Conservation (phyloP, 2,113 vertebrate species). For the Trematomus loennbergii region DNA sequence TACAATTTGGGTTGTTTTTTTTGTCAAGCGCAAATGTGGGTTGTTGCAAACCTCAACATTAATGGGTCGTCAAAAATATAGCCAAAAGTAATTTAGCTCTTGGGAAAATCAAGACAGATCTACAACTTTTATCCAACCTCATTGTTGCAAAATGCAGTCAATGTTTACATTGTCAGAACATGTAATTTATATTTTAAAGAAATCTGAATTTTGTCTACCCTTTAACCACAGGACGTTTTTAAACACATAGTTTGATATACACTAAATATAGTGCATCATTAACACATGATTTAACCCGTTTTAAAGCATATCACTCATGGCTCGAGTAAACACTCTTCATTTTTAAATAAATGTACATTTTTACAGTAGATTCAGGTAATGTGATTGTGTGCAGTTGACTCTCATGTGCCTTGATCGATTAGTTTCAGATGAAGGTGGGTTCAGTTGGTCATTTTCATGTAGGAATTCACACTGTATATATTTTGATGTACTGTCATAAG, state of each 20-base stretch:
- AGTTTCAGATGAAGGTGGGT: slow-evolving; percentile 25
- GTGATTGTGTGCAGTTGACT: slow-evolving; percentile 34
- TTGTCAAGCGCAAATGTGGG: slow-evolving; percentile 14
- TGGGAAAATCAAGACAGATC: neutral
- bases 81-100: slow-evolving; percentile 25
- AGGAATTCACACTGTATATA: slow-evolving; percentile 30
- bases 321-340: neutral
- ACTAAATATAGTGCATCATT: neutral
- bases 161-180: slow-evolving; percentile 1
- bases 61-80: slow-evolving; percentile 5
- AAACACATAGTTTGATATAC: neutral
- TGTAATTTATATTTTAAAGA: slow-evolving; percentile 1
- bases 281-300: neutral
- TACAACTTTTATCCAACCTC: neutral
- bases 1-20: slow-evolving; percentile 13
- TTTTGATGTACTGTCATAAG: slow-evolving; percentile 31
- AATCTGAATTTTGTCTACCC: neutral
- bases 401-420: slow-evolving; percentile 40
- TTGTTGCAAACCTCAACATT: slow-evolving; percentile 28
- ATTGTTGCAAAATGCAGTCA: neutral
- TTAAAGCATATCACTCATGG: neutral
- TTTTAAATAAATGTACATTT: too few species aligned
- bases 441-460: slow-evolving; percentile 40
- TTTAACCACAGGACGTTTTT: neutral
- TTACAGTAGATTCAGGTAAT: slow-evolving; percentile 10